phyloP scores from a whole-genome alignment of 2,113 vertebrate species.

The Syrrhaptes paradoxus region DNA sequence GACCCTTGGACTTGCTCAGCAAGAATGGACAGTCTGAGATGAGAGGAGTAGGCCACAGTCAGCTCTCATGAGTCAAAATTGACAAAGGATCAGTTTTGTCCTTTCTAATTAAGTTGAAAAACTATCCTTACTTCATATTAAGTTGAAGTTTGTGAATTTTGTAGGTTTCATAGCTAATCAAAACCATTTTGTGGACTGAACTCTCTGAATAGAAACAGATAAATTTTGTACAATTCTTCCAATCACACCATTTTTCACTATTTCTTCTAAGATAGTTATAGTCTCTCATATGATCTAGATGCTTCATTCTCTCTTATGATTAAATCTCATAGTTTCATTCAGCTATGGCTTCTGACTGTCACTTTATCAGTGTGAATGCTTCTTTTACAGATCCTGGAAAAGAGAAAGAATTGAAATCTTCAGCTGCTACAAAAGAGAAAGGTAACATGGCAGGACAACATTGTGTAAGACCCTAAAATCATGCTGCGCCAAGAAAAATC shows the following conservation, averaged over 20 bases:
- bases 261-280: background rate
- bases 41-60: background rate
- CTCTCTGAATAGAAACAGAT: background rate
- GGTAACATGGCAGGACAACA: background rate
- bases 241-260: background rate
- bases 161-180: background rate
- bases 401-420: constrained; percentile 26
- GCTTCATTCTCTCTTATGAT: background rate
- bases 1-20: background rate
- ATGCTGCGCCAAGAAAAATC: background rate
- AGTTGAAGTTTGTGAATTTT: background rate
- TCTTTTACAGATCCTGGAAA: constrained; percentile 43
- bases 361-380: background rate
- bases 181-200: background rate
- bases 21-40: background rate
- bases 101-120: background rate
- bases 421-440: constrained; percentile 13
- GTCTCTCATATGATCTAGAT: background rate
- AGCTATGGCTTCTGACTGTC: background rate
- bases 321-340: background rate
- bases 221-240: background rate
- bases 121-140: background rate
- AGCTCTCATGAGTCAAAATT: background rate
- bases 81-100: background rate
- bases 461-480: background rate